Percentiles rank a stretch among this genome's conserved stretches.
Conservation (phyloP, 2,797 vertebrate genomes). For the Loriculus beryllinus region DNA sequence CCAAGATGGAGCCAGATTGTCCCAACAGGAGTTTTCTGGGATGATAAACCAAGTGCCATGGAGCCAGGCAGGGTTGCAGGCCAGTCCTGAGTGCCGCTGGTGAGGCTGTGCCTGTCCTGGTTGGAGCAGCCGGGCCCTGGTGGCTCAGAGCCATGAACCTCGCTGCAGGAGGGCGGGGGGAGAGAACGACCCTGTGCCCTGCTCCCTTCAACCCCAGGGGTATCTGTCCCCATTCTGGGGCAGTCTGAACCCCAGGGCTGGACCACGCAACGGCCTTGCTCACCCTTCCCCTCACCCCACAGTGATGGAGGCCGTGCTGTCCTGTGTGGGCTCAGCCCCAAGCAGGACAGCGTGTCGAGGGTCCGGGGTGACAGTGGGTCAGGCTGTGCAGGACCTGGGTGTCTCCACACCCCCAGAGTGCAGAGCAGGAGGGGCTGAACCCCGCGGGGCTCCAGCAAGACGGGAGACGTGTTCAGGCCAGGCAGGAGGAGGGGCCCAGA, state of each 20-base stretch:
- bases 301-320: not conserved
- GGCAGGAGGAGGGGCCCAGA: not conserved
- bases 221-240: not conserved
- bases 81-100: fast-evolving
- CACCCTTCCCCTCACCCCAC: fast-evolving
- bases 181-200: not conserved
- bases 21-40: not conserved
- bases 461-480: not conserved
- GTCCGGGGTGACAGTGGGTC: fast-evolving
- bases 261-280: fast-evolving
- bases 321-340: fast-evolving
- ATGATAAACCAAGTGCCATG: fast-evolving
- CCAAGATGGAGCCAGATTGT: not conserved
- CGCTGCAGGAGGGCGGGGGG: not conserved
- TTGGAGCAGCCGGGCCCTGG: not conserved
- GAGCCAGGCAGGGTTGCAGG: not conserved
- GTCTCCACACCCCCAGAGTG: not conserved
- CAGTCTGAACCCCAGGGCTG: not conserved
- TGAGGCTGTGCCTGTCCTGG: not conserved
- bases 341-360: fast-evolving
- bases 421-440: not conserved
- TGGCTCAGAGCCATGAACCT: not conserved
- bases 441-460: not conserved
- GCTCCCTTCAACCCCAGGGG: not conserved
- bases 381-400: not conserved